Percentiles rank a stretch among this genome's conserved stretches.
phyloP scores from a whole-genome alignment of 2,888 invertebrate species.

The Limulus polyphemus region DNA sequence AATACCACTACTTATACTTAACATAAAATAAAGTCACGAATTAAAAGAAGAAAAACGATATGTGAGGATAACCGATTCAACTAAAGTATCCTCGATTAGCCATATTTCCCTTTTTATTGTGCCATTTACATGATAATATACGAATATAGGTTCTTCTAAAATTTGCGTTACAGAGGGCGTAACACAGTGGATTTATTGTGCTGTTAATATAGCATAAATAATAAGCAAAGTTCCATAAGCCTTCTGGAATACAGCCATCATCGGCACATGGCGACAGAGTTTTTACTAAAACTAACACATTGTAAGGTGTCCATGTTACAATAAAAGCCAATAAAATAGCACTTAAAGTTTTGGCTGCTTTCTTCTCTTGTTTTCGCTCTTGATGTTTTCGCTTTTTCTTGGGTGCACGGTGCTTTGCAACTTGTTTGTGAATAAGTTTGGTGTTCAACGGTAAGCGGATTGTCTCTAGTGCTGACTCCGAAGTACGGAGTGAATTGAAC shows the following conservation, averaged over 20 bases:
- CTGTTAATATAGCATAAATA: constrained; percentile 98
- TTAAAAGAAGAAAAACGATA: too few relatives aligned
- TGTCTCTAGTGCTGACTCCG: constrained; percentile 21
- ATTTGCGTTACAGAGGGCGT: constrained; percentile 94
- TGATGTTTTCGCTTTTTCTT: constrained; percentile 74
- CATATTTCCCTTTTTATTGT: constrained; percentile 68
- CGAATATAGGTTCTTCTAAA: constrained; percentile 91
- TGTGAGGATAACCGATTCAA: not conserved
- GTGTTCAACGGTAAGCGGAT: constrained; percentile 41
- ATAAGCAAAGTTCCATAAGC: constrained; percentile 90
- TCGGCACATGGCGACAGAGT: constrained; percentile 62
- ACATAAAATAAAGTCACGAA: too few relatives aligned
- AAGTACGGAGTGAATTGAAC: constrained; percentile 6
- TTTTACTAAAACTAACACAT: constrained; percentile 77
- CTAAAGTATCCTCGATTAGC: constrained; percentile 45
- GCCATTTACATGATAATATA: constrained; percentile 91
- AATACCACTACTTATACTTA: too few relatives aligned
- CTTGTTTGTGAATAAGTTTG: constrained; percentile 53
- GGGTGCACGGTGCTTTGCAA: constrained; percentile 8
- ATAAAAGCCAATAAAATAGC: constrained; percentile 95
- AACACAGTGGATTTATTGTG: constrained; percentile 95
- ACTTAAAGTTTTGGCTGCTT: constrained; percentile 93
- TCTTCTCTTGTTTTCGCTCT: constrained; percentile 88
- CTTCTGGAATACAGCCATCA: constrained; percentile 69
- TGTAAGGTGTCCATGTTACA: constrained; percentile 98